Evolutionary conservation across 2,888 invertebrate genomes (phyloP).

Genomic region (Gastrophysa polygoni): DNA sequence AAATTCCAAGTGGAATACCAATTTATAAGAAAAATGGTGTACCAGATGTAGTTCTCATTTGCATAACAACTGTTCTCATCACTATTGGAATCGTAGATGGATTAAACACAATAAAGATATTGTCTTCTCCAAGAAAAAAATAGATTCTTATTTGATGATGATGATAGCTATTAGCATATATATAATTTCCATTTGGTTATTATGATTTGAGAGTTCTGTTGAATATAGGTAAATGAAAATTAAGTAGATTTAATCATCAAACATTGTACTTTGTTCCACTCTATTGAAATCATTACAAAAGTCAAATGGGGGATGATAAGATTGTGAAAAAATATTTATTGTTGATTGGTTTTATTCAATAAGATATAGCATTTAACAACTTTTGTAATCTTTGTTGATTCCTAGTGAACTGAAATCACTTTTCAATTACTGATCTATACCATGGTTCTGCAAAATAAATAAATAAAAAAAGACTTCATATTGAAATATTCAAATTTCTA

Average conservation of each 20-base stretch:
- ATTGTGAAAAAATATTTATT: too few species aligned
- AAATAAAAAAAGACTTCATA: neutral
- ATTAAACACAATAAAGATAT: constrained; percentile 4
- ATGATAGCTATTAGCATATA: neutral
- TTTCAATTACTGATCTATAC: too few species aligned
- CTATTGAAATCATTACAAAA: neutral
- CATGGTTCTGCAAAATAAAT: constrained; percentile 19
- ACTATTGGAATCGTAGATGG: constrained; percentile 26
- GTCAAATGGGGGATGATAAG: too few species aligned
- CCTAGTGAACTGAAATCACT: too few species aligned
- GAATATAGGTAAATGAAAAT: too few species aligned
- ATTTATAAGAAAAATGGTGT: constrained; percentile 39
- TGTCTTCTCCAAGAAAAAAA: constrained; percentile 27
- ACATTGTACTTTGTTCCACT: neutral
- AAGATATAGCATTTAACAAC: too few species aligned
- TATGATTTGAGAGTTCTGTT: too few species aligned
- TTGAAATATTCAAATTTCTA: constrained; percentile 13
- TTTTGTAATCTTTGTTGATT: too few species aligned
- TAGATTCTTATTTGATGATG: neutral
- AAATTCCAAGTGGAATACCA: constrained; percentile 35
- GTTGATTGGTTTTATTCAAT: too few species aligned
- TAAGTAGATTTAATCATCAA: too few species aligned
- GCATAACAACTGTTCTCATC: constrained; percentile 19
- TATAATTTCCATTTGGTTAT: neutral
- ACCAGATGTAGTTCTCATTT: constrained; percentile 29